Evolutionary conservation across 2,113 vertebrate genomes (phyloP).

Genomic region (Meriones unguiculatus): DNA sequence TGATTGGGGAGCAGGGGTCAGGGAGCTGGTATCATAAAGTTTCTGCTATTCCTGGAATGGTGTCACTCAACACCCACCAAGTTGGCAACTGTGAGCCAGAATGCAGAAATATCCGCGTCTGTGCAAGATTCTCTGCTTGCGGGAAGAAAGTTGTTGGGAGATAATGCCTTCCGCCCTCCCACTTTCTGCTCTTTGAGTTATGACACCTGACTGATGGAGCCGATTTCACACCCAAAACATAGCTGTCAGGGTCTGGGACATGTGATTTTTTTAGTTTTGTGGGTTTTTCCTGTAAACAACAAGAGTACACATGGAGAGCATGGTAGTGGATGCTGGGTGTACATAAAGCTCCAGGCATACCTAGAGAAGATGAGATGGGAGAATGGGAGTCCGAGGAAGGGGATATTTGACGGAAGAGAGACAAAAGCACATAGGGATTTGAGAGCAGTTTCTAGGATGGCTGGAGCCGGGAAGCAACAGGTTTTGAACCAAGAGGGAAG

Average conservation of each 20-base stretch:
- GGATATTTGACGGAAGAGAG: not conserved
- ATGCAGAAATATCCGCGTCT: not conserved
- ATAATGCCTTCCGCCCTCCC: not conserved
- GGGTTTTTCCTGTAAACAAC: not conserved
- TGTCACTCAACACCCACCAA: not conserved
- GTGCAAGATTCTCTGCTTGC: not conserved
- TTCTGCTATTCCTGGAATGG: not conserved
- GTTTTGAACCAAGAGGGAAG: not conserved
- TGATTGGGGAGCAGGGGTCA: not conserved
- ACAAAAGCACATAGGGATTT: not conserved
- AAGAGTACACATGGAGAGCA: not conserved
- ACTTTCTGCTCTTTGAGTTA: not conserved
- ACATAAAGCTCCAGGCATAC: not conserved
- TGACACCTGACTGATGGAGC: not conserved
- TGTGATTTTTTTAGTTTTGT: not conserved
- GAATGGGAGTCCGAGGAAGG: not conserved
- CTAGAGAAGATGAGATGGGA: not conserved
- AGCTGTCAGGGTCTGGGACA: not conserved
- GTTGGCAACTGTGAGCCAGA: not conserved
- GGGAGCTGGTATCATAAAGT: conserved; percentile 42
- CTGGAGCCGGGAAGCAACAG: not conserved
- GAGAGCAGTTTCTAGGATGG: not conserved
- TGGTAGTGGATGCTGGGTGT: not conserved
- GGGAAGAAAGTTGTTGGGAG: not conserved
- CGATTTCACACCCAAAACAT: not conserved